Base-by-base conservation (phyloP, 1,140 invertebrate species). In the Atta cephalotes region DNA sequence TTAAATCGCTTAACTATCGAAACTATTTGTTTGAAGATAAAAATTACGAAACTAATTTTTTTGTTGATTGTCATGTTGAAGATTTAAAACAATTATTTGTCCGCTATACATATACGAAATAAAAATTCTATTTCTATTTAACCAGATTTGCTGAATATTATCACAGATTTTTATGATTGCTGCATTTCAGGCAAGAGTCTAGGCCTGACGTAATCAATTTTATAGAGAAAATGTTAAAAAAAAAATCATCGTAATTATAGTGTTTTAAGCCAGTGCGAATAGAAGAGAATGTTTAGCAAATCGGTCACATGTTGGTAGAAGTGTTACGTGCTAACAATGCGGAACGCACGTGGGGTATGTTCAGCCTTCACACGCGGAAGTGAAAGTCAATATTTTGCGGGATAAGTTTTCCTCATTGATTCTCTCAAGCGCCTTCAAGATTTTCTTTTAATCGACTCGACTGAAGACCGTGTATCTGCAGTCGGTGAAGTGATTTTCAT, bases 351-450 rank as follows among this genome's bases (percentile, higher is more conserved):
- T 68, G 56, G 12, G 58, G 14, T 76, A 87, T 90, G 90, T 86
- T 39, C 77, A 86, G 87, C 86, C 90, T 90, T 89, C 81, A 90
- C 89, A 68, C 86, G 74, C 91, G 92, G 92, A 94, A 94, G 93
- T 92, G 93, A 94, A 93, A 93, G 93, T 91, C 28, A 18, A 66
- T 74, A 65, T 71, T 81, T 87, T 62, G 78, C 58, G 85, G 89
- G 89, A 93, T 92, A 93, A 92, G 89, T 89, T 93, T 93, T 91
- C 90, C 88, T 91, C 87, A 39, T 35, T n/a, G 31, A 70, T 39
- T 68, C 53, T 84, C 51, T 14, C 63, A 86, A 71, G n/a, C 49
- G 63, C 21, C 4, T 76, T 58, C 12, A 21, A 78, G 58, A 88
- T 85, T 80, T 72, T 85, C 81, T 28, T 39, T 6, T 45, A 16